Evolutionary conservation across 2,888 invertebrate genomes (phyloP).

Genomic region (Idaea aversata): DNA sequence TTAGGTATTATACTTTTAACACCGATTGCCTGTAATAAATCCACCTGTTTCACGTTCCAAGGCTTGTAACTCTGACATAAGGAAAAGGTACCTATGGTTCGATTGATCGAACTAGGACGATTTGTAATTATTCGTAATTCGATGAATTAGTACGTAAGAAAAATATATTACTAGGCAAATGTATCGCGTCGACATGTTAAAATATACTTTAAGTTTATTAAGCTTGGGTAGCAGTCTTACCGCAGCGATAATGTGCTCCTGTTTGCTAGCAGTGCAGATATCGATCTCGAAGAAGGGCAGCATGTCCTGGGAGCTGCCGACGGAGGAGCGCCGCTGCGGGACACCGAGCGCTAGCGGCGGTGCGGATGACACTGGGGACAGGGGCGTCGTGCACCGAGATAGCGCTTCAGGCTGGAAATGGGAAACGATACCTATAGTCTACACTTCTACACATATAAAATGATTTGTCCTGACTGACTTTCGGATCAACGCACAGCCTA

Average conservation of each 20-base stretch:
- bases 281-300: conserved; percentile 91
- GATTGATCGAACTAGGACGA: no score
- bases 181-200: neutral
- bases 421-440: no score
- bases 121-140: no score
- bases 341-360: conserved; percentile 30
- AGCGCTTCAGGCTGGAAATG: conserved; percentile 86
- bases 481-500: no score
- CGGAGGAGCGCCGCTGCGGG: conserved; percentile 64
- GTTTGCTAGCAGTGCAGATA: conserved; percentile 92
- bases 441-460: no score
- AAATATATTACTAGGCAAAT: neutral
- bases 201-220: neutral
- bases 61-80: no score
- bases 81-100: no score
- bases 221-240: conserved; percentile 69
- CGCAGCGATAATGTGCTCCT: conserved; percentile 93
- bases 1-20: no score
- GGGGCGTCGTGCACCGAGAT: conserved; percentile 91
- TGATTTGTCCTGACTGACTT: no score
- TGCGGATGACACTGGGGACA: conserved; percentile 82
- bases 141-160: no score
- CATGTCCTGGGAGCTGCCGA: conserved; percentile 70
- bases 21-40: no score
- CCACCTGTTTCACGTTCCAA: no score